phyloP scores from a whole-genome alignment of 2,888 invertebrate genomes.

The Orthosia incerta region DNA sequence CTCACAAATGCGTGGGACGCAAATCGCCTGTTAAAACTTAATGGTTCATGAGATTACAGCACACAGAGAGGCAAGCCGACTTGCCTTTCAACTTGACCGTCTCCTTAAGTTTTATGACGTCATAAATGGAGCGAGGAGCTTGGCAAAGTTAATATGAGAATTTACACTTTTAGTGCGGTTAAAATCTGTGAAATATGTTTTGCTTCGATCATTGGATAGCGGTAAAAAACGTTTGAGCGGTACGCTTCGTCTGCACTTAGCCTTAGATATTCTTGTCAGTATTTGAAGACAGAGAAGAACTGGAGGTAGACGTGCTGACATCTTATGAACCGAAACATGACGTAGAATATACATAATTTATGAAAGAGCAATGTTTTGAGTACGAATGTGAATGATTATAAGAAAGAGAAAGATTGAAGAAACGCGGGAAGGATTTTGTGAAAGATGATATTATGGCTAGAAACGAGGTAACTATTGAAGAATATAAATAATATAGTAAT shows the following conservation, averaged over 20 bases:
- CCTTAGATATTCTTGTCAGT: background rate
- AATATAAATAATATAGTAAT: no score
- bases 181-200: slow-evolving; percentile 9
- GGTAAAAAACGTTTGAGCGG: background rate
- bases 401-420: no score
- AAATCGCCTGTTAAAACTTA: slow-evolving; percentile 47
- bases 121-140: slow-evolving; percentile 46
- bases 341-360: no score
- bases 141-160: slow-evolving; percentile 25
- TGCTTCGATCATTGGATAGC: slow-evolving; percentile 1
- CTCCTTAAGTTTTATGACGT: slow-evolving; percentile 40
- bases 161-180: slow-evolving; percentile 2
- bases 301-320: no score
- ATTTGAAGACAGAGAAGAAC: no score
- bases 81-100: slow-evolving; percentile 51
- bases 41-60: slow-evolving; percentile 43
- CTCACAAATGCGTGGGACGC: slow-evolving; percentile 30
- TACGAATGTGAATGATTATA: no score
- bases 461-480: no score
- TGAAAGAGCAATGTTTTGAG: no score
- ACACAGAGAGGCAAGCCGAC: slow-evolving; percentile 48
- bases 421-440: no score
- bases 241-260: background rate
- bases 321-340: no score
- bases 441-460: no score